A percentile compares a stretch with the other conserved stretches of the same genome.
phyloP scores from a whole-genome alignment of 2,113 vertebrate genomes.

The Cephalophus harveyi region DNA sequence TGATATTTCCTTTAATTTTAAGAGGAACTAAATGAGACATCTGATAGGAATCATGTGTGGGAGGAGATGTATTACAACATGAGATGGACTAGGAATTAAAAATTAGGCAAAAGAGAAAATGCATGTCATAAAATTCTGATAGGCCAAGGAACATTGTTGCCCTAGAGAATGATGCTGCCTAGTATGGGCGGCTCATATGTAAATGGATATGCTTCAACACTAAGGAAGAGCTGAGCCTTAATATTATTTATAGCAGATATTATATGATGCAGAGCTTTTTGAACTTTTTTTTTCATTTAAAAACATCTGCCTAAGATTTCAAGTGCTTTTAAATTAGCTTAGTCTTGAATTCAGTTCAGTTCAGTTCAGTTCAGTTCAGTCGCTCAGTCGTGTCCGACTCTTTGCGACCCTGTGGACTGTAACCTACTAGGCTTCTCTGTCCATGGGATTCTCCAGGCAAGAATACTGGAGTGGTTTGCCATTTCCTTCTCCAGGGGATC shows the following conservation, averaged over 20 bases:
- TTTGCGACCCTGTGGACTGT: no score
- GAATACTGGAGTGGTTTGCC: no score
- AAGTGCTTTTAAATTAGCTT: conserved; percentile 68
- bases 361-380: no score
- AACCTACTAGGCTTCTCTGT: no score
- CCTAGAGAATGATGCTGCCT: neutral
- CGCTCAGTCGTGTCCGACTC: no score
- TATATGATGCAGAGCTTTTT: neutral
- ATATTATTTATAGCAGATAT: neutral
- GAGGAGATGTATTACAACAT: neutral
- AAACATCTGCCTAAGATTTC: conserved; percentile 53
- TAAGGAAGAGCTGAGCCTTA: neutral
- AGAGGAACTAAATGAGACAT: neutral
- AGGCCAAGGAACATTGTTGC: neutral
- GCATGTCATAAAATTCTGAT: neutral
- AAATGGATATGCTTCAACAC: neutral
- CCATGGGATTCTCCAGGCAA: no score
- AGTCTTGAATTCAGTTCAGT: no score
- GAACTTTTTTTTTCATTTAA: conserved; percentile 22
- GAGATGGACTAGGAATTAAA: neutral
- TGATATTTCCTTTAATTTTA: neutral
- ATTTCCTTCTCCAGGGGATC: no score
- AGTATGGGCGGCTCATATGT: neutral
- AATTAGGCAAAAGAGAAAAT: neutral
- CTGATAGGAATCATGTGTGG: neutral